Base-by-base conservation (phyloP, 2,888 invertebrate genomes). In the Oasisia sp. region DNA sequence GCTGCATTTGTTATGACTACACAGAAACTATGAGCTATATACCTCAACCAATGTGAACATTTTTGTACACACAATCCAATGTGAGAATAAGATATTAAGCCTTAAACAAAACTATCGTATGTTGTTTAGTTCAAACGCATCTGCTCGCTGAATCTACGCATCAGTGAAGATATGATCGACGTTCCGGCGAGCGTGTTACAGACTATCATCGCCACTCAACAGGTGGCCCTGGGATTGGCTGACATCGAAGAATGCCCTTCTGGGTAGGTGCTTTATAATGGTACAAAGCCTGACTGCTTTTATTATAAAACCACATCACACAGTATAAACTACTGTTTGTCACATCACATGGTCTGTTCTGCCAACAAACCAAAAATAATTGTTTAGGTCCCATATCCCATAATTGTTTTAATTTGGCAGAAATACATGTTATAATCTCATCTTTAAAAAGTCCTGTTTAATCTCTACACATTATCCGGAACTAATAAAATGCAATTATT, bases 171-270 rank as follows among this genome's bases (percentile, higher is more conserved):
- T n/a, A 74, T 74, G 74, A n/a, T 74, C 74, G 74, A 74, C 74
- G 3, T 27, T 7, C 74, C 74, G 27, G 74, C 74, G 4, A 95
- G 94, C 92, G 95, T 96, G 5, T 95, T 96, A 27, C 96, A 96
- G 92, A 96, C 96, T 2, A 95, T 96, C 90, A 94, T 96, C 19
- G 95, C 95, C 7, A 95, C 96, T 7, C 95, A 95, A 92, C 95
- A 95, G 92, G 94, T 96, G 32, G 96, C 96, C 4, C 94, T 95
- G 92, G 96, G 96, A 11, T 94, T 96, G n/a, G 95, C 95, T 92
- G 94, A 94, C 50, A 94, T 95, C 56, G 94, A 94, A 11, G 94
- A 93, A 14, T 95, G 95, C 92, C 50, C 92, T 27, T 93, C 94
- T 74, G n/a, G n/a, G 74, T 74, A 74, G 7, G 74, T 74, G 74